Percentiles rank a stretch among this genome's conserved stretches.
Evolutionary conservation across 1,140 invertebrate species (phyloP).

Genomic region (Lamellibrachia luymesi): DNA sequence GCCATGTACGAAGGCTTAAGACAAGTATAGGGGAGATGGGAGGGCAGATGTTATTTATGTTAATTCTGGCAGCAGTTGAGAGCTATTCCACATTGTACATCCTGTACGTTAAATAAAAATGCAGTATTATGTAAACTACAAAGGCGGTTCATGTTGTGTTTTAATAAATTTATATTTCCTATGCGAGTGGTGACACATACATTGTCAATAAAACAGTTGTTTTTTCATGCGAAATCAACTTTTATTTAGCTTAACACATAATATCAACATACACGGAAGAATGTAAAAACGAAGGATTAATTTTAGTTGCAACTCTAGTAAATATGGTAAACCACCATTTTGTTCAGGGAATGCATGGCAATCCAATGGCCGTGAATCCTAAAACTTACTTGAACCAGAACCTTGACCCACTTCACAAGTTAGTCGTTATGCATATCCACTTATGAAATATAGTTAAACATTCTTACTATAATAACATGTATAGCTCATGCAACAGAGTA

Average conservation of each 20-base stretch:
- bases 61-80: background rate
- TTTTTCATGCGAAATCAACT: background rate
- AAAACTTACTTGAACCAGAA: background rate
- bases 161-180: background rate
- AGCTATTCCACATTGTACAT: too few relatives aligned
- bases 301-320: background rate
- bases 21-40: background rate
- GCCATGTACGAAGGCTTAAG: slow-evolving; percentile 48
- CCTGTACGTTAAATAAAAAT: too few relatives aligned
- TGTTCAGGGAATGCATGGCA: background rate
- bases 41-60: background rate
- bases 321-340: background rate
- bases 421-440: background rate
- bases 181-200: background rate
- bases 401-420: background rate
- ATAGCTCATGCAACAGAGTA: background rate
- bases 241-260: background rate
- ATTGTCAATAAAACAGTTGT: background rate
- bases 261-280: background rate
- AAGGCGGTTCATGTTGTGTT: background rate
- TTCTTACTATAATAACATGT: background rate
- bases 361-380: background rate
- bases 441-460: background rate
- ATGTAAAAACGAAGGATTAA: background rate
- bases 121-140: too few relatives aligned